Base-by-base conservation (phyloP, 2,797 vertebrate genomes). In the Xiphorhynchus erythropygius region DNA sequence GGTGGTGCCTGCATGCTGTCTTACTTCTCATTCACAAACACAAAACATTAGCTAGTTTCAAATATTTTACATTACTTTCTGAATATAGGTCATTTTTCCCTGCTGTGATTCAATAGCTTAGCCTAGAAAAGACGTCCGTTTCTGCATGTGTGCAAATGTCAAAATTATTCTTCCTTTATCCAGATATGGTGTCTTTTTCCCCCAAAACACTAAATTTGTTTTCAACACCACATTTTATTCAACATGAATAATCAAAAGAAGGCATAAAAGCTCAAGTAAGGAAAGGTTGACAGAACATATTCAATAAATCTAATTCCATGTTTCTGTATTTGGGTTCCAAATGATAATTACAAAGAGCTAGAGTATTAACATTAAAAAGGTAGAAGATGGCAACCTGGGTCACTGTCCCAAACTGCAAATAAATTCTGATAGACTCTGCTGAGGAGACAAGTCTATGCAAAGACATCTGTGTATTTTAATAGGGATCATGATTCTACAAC, bases 381-480 rank as follows among this genome's bases (percentile, higher is more conserved):
- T 10, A 63, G 70, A 76, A 63, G 33, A 33, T 21, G 46, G 25
- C 27, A 67, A 19, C 11, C 4, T 25, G 47, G 18, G 59, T 79
- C 44, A 17, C 44, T 59, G 21, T 37, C 52, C 7, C 30, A 41
- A 65, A 49, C 3, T 25, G 21, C 12, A 13, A 19, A 19, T 37
- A 80, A 74, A 84, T 87, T 91, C 49, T 53, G 56, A 53, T 32
- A 73, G 46, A 57, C 15, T 84, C 32, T 84, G 49, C 39, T 33
- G 67, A 70, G 18, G 24, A 87, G n/a, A 55, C 62, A 89, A 81
- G 11, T n/a, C 73, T 81, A 3, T 57, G 21, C 46, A 57, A 75
- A 86, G 57, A 75, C 65, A 84, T 84, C 76, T 95, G 53, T 62
- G 84, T 73, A 23, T 73, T 81, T 91, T 94, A 92, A 65, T 60